A percentile compares a stretch with the other conserved stretches of the same genome.
phyloP scores from a whole-genome alignment of 2,888 invertebrate genomes.

The Pristionchus japonicus region DNA sequence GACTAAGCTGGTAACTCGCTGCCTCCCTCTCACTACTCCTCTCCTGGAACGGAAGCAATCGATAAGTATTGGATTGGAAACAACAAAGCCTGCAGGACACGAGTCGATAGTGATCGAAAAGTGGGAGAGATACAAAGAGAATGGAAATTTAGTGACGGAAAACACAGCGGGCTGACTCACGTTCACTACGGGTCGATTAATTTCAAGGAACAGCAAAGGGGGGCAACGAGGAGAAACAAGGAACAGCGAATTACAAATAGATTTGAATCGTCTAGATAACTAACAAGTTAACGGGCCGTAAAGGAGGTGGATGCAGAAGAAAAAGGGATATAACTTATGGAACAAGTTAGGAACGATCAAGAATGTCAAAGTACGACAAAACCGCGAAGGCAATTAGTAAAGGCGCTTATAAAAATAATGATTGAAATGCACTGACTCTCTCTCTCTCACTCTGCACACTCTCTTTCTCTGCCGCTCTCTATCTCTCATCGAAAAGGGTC shows the following conservation, averaged over 20 bases:
- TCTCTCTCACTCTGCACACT: conserved; percentile 21
- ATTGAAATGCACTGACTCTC: conserved; percentile 12
- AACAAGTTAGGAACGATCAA: too few relatives aligned
- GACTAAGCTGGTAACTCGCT: neutral
- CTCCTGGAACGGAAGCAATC: neutral
- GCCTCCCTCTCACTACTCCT: conserved; percentile 29
- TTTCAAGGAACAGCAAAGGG: neutral
- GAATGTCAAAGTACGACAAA: neutral
- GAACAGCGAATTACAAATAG: neutral
- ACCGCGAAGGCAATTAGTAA: neutral
- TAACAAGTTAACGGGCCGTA: too few relatives aligned
- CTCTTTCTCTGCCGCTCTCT: conserved; percentile 7
- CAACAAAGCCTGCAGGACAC: neutral
- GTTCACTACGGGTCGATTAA: neutral
- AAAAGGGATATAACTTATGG: neutral
- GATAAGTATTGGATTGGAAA: neutral
- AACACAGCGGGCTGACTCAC: neutral
- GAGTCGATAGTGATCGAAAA: conserved; percentile 8
- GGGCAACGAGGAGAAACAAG: neutral
- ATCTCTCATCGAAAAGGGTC: neutral
- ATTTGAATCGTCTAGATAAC: neutral
- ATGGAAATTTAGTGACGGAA: neutral
- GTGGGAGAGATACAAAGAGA: neutral
- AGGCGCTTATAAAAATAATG: conserved; percentile 37
- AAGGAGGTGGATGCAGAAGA: neutral